These are phyloP conservation scores for Venturia canescens DNA, from an alignment of 1,140 invertebrate genomes.

Conservation along the genomic window DNA sequence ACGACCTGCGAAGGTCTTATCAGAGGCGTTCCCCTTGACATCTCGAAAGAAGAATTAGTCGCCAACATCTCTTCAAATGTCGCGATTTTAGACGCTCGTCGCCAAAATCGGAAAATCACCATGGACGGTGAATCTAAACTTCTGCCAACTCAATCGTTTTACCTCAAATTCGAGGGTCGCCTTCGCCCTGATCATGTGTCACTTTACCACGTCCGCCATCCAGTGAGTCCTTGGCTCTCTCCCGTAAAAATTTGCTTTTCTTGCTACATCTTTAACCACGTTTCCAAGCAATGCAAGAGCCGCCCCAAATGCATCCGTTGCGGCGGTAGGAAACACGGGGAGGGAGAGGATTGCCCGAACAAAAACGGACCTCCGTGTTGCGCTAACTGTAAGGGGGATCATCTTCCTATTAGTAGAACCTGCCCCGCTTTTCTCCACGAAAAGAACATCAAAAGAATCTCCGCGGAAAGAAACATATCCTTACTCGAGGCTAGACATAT, in stretches of 20 bases:
- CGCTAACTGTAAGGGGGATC: constrained; percentile 5
- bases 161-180: constrained; percentile 7
- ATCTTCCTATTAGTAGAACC: not conserved
- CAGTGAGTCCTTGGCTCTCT: too few species aligned
- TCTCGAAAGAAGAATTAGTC: not conserved
- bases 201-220: not conserved
- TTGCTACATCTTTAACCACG: not conserved
- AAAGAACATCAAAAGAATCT: not conserved
- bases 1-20: not conserved
- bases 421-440: constrained; percentile 21
- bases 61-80: not conserved
- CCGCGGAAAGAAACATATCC: constrained; percentile 5
- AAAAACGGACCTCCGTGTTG: not conserved
- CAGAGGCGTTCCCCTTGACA: not conserved
- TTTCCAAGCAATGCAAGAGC: not conserved
- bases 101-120: not conserved
- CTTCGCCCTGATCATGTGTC: not conserved
- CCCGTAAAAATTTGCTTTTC: constrained; percentile 11
- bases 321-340: not conserved
- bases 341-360: not conserved
- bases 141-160: not conserved
- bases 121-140: not conserved
- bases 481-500: not conserved
- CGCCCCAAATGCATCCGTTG: constrained; percentile 13
- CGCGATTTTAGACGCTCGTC: not conserved